A percentile compares a stretch with the other conserved stretches of the same genome.
These are phyloP conservation scores for Leucoraja erinaceus DNA, from an alignment of 2,113 vertebrate species.

Conservation along the genomic window DNA sequence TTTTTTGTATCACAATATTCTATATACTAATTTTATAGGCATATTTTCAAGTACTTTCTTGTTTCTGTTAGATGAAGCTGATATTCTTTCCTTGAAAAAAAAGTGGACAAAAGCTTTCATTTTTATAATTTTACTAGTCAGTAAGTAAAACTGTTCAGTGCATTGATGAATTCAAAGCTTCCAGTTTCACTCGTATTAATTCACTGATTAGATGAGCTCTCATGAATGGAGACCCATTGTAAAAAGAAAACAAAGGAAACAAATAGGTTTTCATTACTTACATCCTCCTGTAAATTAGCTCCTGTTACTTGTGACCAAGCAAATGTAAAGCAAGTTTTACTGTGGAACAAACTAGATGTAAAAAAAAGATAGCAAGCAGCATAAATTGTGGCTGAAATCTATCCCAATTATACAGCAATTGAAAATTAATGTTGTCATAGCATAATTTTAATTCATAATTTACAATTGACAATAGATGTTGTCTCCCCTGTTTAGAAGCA, in stretches of 20 bases:
- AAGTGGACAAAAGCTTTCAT: background rate
- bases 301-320: background rate
- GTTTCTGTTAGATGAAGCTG: background rate
- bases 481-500: background rate
- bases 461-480: background rate
- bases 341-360: background rate
- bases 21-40: background rate
- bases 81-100: background rate
- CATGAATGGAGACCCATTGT: background rate
- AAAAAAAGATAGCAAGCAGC: background rate
- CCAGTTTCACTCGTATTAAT: background rate
- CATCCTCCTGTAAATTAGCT: background rate
- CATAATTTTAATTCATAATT: background rate
- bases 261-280: background rate
- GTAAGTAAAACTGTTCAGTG: background rate
- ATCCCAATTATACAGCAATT: background rate
- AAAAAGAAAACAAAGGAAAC: background rate
- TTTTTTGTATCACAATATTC: background rate
- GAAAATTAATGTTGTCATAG: background rate
- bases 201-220: background rate
- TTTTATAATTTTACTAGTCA: background rate
- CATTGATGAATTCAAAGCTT: background rate
- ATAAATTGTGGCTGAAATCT: background rate
- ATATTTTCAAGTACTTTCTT: background rate
- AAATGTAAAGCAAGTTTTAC: background rate